Evolutionary conservation across 2,113 vertebrate genomes (phyloP).

Genomic region (Conger conger): DNA sequence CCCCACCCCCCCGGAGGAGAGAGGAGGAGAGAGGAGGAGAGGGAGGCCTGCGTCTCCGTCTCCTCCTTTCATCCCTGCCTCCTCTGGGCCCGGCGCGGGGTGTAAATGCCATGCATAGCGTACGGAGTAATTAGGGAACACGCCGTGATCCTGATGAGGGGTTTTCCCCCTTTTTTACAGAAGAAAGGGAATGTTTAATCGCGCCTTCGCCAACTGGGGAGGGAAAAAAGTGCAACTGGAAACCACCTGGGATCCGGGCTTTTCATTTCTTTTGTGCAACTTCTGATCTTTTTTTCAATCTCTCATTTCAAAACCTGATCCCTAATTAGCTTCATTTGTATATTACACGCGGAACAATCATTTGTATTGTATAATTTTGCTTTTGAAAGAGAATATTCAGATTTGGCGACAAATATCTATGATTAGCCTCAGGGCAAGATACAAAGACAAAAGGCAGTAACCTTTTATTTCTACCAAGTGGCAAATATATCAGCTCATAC

Average conservation of each 20-base stretch:
- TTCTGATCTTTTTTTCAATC: not conserved
- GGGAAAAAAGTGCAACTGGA: not conserved
- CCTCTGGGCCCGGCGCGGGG: not conserved
- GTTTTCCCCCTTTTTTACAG: not conserved
- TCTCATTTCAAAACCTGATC: not conserved
- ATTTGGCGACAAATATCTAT: not conserved
- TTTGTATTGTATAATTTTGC: not conserved
- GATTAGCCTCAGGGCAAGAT: not conserved
- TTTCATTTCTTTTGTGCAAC: conserved; percentile 12
- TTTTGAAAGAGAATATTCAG: not conserved
- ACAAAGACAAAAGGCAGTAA: not conserved
- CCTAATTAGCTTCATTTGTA: not conserved
- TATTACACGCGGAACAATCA: not conserved
- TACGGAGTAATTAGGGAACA: conserved; percentile 15
- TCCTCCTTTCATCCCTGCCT: conserved; percentile 9
- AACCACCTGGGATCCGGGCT: conserved; percentile 11
- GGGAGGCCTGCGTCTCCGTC: not conserved
- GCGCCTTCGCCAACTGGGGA: not conserved
- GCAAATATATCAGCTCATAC: not conserved
- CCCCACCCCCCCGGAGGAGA: too few relatives aligned
- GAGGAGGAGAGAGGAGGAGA: not conserved
- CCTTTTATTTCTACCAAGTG: not conserved
- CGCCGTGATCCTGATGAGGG: conserved; percentile 7
- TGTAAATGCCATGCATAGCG: conserved; percentile 20
- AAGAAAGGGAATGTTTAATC: conserved; percentile 24